A percentile compares a stretch with the other conserved stretches of the same genome.
Conservation (phyloP, 2,797 vertebrate species). For the Lagorchestes hirsutus region DNA sequence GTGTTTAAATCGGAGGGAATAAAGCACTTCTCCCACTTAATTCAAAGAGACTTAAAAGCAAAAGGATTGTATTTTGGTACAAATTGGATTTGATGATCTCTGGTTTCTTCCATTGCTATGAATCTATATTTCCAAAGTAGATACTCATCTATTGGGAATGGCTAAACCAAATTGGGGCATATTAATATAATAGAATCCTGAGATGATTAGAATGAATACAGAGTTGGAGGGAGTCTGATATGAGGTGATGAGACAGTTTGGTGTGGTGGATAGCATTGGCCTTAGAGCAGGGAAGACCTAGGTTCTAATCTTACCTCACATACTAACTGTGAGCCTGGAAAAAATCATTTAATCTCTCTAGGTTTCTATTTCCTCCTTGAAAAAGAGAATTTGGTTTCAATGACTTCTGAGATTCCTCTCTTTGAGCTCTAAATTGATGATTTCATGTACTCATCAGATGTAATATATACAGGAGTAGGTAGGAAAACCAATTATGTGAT, state of each 20-base stretch:
- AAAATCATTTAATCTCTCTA: background rate
- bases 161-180: background rate
- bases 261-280: background rate
- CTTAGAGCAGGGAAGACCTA: background rate
- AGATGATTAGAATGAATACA: background rate
- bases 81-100: background rate
- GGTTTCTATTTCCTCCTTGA: background rate
- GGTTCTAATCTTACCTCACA: background rate
- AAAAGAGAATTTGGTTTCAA: background rate
- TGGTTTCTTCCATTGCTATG: background rate
- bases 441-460: background rate
- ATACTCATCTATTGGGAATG: background rate
- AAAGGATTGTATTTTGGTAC: background rate
- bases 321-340: background rate
- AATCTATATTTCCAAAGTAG: background rate
- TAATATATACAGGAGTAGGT: background rate
- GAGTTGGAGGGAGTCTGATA: background rate
- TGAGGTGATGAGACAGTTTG: background rate
- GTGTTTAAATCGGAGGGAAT: background rate
- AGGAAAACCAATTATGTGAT: background rate
- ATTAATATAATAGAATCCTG: background rate
- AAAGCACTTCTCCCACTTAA: fast-evolving
- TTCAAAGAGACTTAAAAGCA: background rate
- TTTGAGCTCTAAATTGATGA: background rate
- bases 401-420: background rate